Percentiles rank a stretch among this genome's conserved stretches.
Evolutionary conservation across 2,888 invertebrate species (phyloP).

Genomic region (Polylopha cassiicola): DNA sequence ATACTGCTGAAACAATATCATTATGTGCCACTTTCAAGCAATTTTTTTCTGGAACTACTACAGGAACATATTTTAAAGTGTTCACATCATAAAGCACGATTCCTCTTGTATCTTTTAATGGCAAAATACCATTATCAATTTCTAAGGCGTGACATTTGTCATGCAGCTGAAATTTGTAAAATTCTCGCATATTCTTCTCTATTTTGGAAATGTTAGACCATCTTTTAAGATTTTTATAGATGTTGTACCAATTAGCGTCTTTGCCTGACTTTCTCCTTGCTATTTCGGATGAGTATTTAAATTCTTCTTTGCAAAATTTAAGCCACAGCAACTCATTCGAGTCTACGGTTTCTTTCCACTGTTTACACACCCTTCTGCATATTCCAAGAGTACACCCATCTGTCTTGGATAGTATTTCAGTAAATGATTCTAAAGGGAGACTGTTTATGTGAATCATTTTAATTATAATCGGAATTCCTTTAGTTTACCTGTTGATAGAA

Average conservation of each 20-base stretch:
- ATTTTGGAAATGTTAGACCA: slow-evolving; percentile 44
- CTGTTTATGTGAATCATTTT: slow-evolving; percentile 32
- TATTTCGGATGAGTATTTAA: slow-evolving; percentile 45
- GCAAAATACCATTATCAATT: slow-evolving; percentile 49
- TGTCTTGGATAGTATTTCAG: slow-evolving; percentile 47
- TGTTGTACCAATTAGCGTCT: slow-evolving; percentile 51
- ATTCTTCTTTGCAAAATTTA: slow-evolving; percentile 46
- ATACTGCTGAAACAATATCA: slow-evolving; percentile 42
- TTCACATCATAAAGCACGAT: slow-evolving; percentile 50
- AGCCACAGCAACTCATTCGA: slow-evolving; percentile 50
- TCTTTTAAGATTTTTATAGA: slow-evolving; percentile 52
- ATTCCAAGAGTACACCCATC: slow-evolving; percentile 50
- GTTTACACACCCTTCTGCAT: slow-evolving; percentile 52
- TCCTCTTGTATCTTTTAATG: slow-evolving; percentile 50
- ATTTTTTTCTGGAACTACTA: slow-evolving; percentile 46
- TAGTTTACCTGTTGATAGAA: too few relatives aligned
- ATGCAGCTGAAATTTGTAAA: slow-evolving; percentile 50
- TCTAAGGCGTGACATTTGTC: slow-evolving; percentile 49
- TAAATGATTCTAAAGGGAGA: slow-evolving; percentile 54
- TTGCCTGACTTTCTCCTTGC: slow-evolving; percentile 52
- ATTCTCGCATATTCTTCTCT: slow-evolving; percentile 41
- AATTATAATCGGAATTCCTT: slow-evolving; percentile 26
- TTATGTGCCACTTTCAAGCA: slow-evolving; percentile 53
- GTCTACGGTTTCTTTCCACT: slow-evolving; percentile 52
- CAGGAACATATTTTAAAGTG: slow-evolving; percentile 52